These are phyloP conservation scores for Brachionus plicatilis DNA, from an alignment of 1,140 invertebrate genomes.

Conservation along the genomic window DNA sequence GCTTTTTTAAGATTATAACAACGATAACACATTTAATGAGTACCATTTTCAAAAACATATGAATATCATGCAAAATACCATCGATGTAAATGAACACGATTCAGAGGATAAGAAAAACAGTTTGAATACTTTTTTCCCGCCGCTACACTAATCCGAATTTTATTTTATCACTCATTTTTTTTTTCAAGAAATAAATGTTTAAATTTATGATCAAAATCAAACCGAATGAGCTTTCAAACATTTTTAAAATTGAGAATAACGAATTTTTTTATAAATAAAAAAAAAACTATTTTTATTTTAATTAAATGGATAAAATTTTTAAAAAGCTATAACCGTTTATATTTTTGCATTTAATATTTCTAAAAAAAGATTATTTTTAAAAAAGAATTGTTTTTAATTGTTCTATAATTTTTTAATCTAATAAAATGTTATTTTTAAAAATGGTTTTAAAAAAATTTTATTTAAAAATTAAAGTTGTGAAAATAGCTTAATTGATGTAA, in stretches of 20 bases:
- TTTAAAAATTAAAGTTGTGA: neutral
- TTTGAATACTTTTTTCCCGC: slow-evolving; percentile 34
- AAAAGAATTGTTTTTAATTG: neutral
- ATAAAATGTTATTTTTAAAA: neutral
- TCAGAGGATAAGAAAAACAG: slow-evolving; percentile 29
- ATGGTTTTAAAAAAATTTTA: neutral
- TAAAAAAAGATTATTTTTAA: neutral
- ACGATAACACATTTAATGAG: slow-evolving; percentile 35
- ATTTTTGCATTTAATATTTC: neutral
- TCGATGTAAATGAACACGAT: slow-evolving; percentile 17
- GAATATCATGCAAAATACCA: slow-evolving; percentile 28
- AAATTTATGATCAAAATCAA: neutral
- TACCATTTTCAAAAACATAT: slow-evolving; percentile 31
- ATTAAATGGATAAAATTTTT: neutral
- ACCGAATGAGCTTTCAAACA: neutral
- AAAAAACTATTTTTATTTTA: neutral
- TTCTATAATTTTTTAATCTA: neutral
- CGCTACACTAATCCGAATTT: slow-evolving; percentile 1
- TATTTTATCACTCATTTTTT: neutral
- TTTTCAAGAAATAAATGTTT: neutral
- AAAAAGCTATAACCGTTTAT: neutral
- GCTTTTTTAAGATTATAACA: neutral
- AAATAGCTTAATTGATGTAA: neutral
- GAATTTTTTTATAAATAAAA: neutral
- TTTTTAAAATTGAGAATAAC: neutral